Evolutionary conservation across 1,140 invertebrate species (phyloP).

Genomic region (Lasaia peninsularis): DNA sequence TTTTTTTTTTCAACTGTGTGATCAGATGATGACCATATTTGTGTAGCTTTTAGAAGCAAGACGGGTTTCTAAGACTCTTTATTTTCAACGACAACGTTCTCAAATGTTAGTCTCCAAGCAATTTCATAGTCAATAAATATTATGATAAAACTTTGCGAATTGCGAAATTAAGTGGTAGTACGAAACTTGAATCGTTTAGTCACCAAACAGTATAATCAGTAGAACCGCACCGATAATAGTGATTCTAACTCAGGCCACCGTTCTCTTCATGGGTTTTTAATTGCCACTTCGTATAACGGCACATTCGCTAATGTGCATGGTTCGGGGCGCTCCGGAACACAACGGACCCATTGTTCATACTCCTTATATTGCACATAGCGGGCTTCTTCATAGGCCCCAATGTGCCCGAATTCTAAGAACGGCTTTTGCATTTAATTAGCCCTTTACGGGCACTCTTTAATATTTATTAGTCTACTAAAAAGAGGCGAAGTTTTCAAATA

Average conservation of each 20-base stretch:
- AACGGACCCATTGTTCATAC: background rate
- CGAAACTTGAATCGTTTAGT: too few species aligned
- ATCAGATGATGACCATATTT: too few species aligned
- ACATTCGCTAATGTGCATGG: constrained; percentile 3
- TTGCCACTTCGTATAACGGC: constrained; percentile 5
- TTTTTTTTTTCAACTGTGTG: too few species aligned
- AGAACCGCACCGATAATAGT: too few species aligned
- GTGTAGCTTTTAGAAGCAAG: too few species aligned
- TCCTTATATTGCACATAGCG: constrained; percentile 12
- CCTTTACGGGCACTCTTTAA: constrained; percentile 4
- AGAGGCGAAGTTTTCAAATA: background rate
- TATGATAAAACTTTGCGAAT: too few species aligned
- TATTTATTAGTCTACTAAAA: constrained; percentile 6
- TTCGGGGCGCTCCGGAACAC: background rate
- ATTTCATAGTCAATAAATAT: too few species aligned
- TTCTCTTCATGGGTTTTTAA: constrained; percentile 8
- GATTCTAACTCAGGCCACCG: background rate
- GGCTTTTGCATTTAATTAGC: constrained; percentile 5
- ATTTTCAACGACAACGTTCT: too few species aligned
- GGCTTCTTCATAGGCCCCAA: constrained; percentile 9
- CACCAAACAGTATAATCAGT: too few species aligned
- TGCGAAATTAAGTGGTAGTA: too few species aligned
- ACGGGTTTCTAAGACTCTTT: too few species aligned
- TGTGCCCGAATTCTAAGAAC: constrained; percentile 11
- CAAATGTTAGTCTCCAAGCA: too few species aligned